Evolutionary conservation across 2,797 vertebrate genomes (phyloP).

Genomic region (Acipenser transmontanus): DNA sequence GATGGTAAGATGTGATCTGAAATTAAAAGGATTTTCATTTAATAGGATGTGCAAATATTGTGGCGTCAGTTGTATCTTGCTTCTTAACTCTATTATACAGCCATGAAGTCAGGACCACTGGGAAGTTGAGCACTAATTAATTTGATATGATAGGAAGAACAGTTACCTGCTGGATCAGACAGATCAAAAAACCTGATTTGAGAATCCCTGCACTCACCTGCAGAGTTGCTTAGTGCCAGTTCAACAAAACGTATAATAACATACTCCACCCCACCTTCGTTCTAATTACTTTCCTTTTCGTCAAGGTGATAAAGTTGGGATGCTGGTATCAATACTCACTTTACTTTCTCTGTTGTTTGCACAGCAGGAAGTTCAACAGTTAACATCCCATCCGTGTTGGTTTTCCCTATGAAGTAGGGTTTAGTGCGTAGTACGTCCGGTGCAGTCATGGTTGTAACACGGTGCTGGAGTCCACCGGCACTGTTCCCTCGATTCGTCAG

Average conservation of each 20-base stretch:
- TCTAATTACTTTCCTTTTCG: too few species aligned
- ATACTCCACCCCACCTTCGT: too few species aligned
- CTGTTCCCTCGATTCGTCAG: slow-evolving; percentile 96
- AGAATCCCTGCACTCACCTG: too few species aligned
- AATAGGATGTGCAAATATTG: slow-evolving; percentile 40
- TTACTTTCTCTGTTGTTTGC: slow-evolving; percentile 83
- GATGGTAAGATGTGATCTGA: slow-evolving; percentile 30
- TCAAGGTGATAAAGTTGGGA: too few species aligned
- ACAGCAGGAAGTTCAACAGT: slow-evolving; percentile 87
- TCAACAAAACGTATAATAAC: too few species aligned
- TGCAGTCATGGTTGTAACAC: slow-evolving; percentile 89
- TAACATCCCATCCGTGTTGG: slow-evolving; percentile 90
- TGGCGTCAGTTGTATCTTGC: slow-evolving; percentile 34
- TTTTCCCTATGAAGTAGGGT: slow-evolving; percentile 86
- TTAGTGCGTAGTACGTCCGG: slow-evolving; percentile 90
- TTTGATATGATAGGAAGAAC: slow-evolving; percentile 44
- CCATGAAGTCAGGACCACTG: slow-evolving; percentile 33
- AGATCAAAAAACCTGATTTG: slow-evolving; percentile 37
- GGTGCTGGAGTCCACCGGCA: slow-evolving; percentile 91
- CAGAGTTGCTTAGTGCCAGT: too few species aligned
- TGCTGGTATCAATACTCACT: slow-evolving; percentile 54
- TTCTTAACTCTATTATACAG: slow-evolving; percentile 19
- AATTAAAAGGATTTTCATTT: slow-evolving; percentile 44
- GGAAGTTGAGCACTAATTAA: slow-evolving; percentile 56
- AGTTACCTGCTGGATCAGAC: slow-evolving; percentile 14